phyloP scores from a whole-genome alignment of 2,797 vertebrate species.

The Columba guinea region DNA sequence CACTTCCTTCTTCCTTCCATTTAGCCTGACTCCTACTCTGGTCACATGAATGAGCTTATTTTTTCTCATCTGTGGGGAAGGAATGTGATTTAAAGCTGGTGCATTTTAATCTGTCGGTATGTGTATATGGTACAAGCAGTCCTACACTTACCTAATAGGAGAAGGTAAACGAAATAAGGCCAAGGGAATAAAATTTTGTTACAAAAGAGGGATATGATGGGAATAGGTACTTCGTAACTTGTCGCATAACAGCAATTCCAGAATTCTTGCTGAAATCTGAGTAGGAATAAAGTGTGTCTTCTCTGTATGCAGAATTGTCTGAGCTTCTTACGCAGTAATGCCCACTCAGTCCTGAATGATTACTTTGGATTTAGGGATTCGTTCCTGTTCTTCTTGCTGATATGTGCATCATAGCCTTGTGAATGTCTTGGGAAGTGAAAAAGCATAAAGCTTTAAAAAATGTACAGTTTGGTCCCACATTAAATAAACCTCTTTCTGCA shows the following conservation, averaged over 20 bases:
- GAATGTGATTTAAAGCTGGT: not conserved
- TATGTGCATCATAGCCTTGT: not conserved
- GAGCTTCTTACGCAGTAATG: not conserved
- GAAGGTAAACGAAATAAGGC: not conserved
- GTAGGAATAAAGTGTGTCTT: not conserved
- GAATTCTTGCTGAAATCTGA: not conserved
- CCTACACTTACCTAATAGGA: not conserved
- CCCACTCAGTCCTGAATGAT: not conserved
- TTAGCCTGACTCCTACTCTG: not conserved
- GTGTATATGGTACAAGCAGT: not conserved
- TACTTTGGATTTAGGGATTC: not conserved
- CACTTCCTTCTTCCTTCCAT: not conserved
- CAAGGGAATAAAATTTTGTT: not conserved
- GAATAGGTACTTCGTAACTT: not conserved
- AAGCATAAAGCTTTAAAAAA: not conserved
- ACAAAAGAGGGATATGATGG: not conserved
- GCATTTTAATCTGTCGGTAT: not conserved
- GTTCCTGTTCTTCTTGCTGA: not conserved
- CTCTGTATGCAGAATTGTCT: not conserved
- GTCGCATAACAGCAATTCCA: not conserved
- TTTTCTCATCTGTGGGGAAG: not conserved
- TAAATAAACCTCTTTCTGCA: not conserved
- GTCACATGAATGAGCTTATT: not conserved
- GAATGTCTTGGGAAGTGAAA: not conserved
- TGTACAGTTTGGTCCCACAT: not conserved